Percentiles rank a stretch among this genome's conserved stretches.
Conservation (phyloP, 2,888 invertebrate genomes). For the Lasius fuliginosus region DNA sequence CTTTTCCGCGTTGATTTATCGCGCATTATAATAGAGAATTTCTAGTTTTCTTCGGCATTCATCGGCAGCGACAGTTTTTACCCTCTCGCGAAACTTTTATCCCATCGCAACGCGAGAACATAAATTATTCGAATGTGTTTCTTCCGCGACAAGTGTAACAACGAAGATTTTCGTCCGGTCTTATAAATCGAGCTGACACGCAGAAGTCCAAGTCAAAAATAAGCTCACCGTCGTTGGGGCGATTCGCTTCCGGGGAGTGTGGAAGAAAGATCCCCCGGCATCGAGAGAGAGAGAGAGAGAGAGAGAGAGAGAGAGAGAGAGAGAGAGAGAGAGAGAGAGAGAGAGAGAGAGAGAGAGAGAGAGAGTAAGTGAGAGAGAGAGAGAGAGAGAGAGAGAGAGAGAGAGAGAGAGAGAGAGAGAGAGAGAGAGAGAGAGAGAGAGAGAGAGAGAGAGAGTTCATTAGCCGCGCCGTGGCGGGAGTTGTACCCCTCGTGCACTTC, state of each 20-base stretch:
- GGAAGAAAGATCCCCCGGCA: neutral
- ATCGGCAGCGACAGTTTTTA: too few species aligned
- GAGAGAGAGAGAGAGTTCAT: constrained; percentile 22
- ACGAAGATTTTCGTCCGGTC: neutral
- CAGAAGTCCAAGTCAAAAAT: constrained; percentile 33
- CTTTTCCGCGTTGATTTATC: neutral
- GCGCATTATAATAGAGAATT: neutral
- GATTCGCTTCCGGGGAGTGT: constrained; percentile 34
- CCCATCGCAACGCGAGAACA: neutral
- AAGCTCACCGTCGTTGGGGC: neutral
- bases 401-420: too few species aligned
- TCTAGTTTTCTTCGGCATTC: neutral
- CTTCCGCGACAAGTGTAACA: neutral
- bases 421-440: too few species aligned
- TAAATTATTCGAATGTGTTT: neutral
- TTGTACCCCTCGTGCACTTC: constrained; percentile 27
- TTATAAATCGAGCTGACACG: constrained; percentile 8
- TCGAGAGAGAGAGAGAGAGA: neutral
- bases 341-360: too few species aligned
- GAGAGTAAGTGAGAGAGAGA: neutral
- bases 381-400: neutral
- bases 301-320: too few species aligned
- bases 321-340: too few species aligned
- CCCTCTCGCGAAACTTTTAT: neutral
- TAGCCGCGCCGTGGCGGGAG: constrained; percentile 28